Conservation (phyloP, 2,113 vertebrate species). For the Noctilio leporinus region DNA sequence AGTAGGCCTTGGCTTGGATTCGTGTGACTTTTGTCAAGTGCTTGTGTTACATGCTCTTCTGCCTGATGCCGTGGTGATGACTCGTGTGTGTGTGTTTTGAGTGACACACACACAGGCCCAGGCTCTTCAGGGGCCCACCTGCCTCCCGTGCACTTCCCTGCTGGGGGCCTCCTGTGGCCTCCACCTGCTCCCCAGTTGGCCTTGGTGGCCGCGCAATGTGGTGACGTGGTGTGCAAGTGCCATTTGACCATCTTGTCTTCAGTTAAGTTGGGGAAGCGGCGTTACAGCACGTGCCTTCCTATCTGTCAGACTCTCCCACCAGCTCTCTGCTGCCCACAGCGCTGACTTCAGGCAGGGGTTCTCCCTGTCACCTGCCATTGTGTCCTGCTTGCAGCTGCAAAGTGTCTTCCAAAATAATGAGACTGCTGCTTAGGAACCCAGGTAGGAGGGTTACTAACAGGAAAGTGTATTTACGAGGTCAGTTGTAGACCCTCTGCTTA, state of each 20-base stretch:
- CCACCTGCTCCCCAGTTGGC: neutral
- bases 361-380: neutral
- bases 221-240: neutral
- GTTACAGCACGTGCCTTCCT: neutral
- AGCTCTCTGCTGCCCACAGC: neutral
- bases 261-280: neutral
- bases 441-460: neutral
- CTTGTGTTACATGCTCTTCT: neutral
- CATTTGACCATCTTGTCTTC: neutral
- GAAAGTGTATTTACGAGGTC: neutral
- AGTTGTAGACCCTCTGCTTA: neutral
- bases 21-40: neutral
- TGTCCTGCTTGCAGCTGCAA: neutral
- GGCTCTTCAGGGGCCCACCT: too few relatives aligned
- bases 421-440: neutral
- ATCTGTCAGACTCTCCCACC: neutral
- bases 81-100: too few relatives aligned
- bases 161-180: accelerated
- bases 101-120: too few relatives aligned
- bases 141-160: accelerated
- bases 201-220: neutral
- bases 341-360: neutral
- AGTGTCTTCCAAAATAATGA: neutral
- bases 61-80: neutral
- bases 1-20: neutral